Conservation (phyloP, 2,113 vertebrate genomes). For the Pandion haliaetus region DNA sequence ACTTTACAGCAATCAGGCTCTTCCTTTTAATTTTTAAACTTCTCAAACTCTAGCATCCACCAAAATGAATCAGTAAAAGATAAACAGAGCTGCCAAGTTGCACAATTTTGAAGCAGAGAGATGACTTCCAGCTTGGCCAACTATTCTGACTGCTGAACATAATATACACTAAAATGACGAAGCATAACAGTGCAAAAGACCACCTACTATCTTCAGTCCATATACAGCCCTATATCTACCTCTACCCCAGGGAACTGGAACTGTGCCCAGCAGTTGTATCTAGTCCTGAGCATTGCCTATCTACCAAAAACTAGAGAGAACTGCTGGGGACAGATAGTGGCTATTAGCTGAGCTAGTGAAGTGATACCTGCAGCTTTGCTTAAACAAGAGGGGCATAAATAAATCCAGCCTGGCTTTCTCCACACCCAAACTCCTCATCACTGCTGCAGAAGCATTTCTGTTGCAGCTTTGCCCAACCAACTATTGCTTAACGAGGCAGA, state of each 20-base stretch:
- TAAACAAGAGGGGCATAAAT: neutral
- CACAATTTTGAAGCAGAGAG: neutral
- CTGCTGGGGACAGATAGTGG: neutral
- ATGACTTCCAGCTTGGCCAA: neutral
- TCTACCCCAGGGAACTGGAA: neutral
- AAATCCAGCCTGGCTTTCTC: neutral
- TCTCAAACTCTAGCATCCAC: neutral
- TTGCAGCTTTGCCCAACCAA: neutral
- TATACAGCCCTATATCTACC: neutral
- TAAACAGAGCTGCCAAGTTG: neutral
- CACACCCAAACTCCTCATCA: neutral
- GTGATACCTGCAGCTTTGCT: neutral
- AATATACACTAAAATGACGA: neutral
- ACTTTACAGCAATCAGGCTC: neutral
- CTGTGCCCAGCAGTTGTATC: neutral
- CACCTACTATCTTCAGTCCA: neutral
- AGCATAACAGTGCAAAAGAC: neutral
- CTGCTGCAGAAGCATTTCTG: neutral
- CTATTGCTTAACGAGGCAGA: neutral
- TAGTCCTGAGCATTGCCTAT: neutral
- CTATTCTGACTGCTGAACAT: neutral
- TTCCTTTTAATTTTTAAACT: slow-evolving; percentile 12
- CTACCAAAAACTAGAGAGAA: neutral
- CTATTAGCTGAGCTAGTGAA: neutral
- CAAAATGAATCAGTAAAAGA: neutral